These are phyloP conservation scores for Liasis olivaceus DNA, from an alignment of 2,797 vertebrate species.

Conservation along the genomic window DNA sequence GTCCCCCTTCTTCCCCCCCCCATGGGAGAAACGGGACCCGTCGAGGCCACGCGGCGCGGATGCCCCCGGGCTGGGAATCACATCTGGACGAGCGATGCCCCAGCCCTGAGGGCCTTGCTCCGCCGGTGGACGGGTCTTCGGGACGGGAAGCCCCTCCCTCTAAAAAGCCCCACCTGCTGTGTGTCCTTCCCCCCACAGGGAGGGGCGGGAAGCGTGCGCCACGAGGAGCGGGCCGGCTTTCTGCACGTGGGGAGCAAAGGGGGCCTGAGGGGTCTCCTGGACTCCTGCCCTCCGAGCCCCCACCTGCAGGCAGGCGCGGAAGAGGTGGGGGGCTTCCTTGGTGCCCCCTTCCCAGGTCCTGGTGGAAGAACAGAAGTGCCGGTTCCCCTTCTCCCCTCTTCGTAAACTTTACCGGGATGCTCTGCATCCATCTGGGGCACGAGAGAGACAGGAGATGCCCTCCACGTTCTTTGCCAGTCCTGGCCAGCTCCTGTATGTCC, in stretches of 20 bases:
- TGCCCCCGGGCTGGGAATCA: not conserved
- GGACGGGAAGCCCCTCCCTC: not conserved
- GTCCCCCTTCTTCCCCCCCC: not conserved
- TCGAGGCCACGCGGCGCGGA: not conserved
- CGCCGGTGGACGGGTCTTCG: not conserved
- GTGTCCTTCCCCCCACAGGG: not conserved
- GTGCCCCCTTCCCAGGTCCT: not conserved
- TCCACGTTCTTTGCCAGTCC: not conserved
- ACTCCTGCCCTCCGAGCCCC: not conserved
- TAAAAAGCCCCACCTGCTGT: not conserved
- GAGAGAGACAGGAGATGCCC: rapidly evolving
- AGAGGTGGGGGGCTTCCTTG: not conserved
- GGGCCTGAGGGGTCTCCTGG: too few species aligned
- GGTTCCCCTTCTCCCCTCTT: not conserved
- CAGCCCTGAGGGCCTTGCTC: not conserved
- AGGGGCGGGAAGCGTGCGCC: not conserved
- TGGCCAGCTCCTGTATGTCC: not conserved
- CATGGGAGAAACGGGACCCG: not conserved
- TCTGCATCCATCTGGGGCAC: not conserved
- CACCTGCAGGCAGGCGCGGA: not conserved
- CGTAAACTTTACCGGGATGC: not conserved
- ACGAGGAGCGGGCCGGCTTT: not conserved
- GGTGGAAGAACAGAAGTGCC: not conserved
- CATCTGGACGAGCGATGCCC: not conserved
- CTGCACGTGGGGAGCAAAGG: not conserved